phyloP scores from a whole-genome alignment of 2,888 invertebrate species.

The Drosophila histrio region DNA sequence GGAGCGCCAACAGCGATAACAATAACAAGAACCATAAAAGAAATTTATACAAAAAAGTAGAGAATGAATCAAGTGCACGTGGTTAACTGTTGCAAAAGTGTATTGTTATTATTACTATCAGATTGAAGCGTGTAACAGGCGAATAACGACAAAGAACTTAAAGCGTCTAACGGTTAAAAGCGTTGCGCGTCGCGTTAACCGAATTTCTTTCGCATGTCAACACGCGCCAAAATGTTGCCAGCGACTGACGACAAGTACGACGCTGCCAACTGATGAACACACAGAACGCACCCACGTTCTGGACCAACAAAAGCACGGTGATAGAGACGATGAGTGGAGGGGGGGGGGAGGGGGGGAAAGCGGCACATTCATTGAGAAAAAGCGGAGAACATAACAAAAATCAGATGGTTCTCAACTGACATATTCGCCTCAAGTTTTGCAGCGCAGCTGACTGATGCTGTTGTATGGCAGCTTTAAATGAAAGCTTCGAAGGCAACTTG shows the following conservation, averaged over 20 bases:
- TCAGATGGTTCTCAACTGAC: constrained; percentile 65
- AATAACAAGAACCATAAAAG: constrained; percentile 6
- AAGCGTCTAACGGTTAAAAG: constrained; percentile 75
- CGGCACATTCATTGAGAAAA: constrained; percentile 61
- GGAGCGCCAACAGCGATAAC: constrained; percentile 2
- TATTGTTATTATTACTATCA: constrained; percentile 30
- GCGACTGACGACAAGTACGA: constrained; percentile 78
- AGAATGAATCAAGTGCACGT: not conserved
- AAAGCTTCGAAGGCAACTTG: constrained; percentile 28
- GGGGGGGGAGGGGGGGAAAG: not conserved
- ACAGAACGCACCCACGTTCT: constrained; percentile 19
- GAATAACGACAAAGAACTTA: constrained; percentile 51
- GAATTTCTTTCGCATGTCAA: constrained; percentile 81
- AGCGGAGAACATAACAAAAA: constrained; percentile 62
- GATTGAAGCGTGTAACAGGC: constrained; percentile 53
- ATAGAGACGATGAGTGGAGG: not conserved
- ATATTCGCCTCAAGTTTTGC: constrained; percentile 57
- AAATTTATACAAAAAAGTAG: not conserved
- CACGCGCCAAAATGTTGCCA: constrained; percentile 84
- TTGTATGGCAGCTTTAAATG: not conserved
- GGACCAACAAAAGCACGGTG: not conserved
- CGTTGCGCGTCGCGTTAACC: constrained; percentile 70
- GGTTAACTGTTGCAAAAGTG: not conserved
- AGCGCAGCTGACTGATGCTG: constrained; percentile 69
- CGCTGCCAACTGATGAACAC: constrained; percentile 45